These are phyloP conservation scores for Rhopalosiphum padi DNA, from an alignment of 1,140 invertebrate genomes.

Conservation along the genomic window DNA sequence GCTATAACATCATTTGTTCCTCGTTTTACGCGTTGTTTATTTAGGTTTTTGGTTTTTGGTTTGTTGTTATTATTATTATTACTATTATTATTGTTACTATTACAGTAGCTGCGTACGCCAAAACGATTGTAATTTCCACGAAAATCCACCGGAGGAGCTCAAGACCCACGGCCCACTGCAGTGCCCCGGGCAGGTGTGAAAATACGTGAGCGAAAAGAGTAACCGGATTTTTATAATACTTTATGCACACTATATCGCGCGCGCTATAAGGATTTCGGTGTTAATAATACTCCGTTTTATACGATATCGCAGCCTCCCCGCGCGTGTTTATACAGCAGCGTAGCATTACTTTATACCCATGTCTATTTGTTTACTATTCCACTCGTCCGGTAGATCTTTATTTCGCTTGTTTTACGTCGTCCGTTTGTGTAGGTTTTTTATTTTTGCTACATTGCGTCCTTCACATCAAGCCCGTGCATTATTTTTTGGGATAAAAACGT, in stretches of 20 bases:
- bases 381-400: background rate
- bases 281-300: background rate
- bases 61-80: background rate
- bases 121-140: background rate
- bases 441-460: background rate
- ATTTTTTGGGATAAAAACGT: background rate
- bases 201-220: background rate
- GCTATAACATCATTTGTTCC: background rate
- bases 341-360: background rate
- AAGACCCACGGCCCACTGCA: background rate
- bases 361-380: background rate
- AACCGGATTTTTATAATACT: constrained; percentile 20
- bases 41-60: constrained; percentile 19
- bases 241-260: background rate
- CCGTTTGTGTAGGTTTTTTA: background rate
- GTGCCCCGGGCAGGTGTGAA: background rate
- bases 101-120: background rate
- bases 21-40: background rate
- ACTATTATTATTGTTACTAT: background rate
- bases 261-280: background rate
- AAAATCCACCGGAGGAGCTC: background rate
- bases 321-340: background rate
- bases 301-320: background rate
- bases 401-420: background rate
- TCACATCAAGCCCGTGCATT: background rate